These are phyloP conservation scores for Australoheros facetus DNA, from an alignment of 2,797 vertebrate genomes.

Conservation along the genomic window DNA sequence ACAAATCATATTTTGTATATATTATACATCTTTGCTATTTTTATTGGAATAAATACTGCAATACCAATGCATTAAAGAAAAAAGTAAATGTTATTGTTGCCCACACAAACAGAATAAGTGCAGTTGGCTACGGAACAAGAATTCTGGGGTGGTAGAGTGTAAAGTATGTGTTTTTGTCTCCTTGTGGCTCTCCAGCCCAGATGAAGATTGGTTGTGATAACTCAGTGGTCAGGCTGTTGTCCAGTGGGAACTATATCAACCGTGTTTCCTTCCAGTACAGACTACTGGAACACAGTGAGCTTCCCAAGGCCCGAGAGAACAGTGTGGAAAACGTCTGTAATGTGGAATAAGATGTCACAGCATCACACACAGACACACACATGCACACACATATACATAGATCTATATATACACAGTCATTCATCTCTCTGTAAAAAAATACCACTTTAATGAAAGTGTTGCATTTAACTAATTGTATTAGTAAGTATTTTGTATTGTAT, in stretches of 20 bases:
- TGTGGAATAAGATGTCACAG: conserved; percentile 70
- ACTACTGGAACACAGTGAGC: conserved; percentile 85
- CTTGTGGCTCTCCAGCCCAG: conserved; percentile 81
- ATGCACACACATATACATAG: not conserved
- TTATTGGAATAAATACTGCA: not conserved
- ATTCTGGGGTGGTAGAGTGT: conserved; percentile 14
- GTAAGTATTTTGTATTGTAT: conserved; percentile 51
- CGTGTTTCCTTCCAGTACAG: conserved; percentile 93
- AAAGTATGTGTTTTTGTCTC: conserved; percentile 38
- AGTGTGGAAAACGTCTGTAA: conserved; percentile 89
- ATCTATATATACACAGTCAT: not conserved
- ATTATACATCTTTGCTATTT: not conserved
- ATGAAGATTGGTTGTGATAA: conserved; percentile 97
- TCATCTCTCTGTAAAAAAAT: conserved; percentile 61
- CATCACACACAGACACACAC: conserved; percentile 9
- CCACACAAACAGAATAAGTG: not conserved
- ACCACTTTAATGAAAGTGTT: conserved; percentile 20
- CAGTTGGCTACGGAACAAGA: not conserved
- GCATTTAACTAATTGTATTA: conserved; percentile 22
- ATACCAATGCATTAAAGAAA: not conserved
- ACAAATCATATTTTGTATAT: not conserved
- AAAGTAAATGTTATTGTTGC: not conserved
- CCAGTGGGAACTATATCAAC: conserved; percentile 93
- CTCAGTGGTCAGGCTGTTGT: conserved; percentile 92
- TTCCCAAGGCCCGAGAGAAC: conserved; percentile 86